Conservation (phyloP, 35 echinoderm and acorn worm species). For the Heliocidaris erythrogramma region DNA sequence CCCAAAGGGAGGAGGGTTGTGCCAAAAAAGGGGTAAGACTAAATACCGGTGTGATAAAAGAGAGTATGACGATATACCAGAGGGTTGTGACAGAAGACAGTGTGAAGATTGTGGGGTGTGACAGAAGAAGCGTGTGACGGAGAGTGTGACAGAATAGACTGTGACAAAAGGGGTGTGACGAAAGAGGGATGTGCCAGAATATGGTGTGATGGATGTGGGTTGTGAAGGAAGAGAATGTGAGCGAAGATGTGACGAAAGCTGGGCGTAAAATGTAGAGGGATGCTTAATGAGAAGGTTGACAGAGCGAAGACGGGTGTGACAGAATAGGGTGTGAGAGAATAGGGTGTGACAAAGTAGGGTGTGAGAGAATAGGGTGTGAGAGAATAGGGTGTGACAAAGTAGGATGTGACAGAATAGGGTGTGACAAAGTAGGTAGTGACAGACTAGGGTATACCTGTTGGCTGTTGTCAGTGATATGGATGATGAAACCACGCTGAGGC, state of each 20-base stretch:
- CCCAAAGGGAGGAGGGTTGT: too few relatives aligned
- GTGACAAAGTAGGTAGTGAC: not conserved
- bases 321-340: not conserved
- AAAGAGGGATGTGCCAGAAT: too few relatives aligned
- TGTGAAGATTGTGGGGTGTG: too few relatives aligned
- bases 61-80: too few relatives aligned
- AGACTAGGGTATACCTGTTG: conserved; percentile 36
- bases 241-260: not conserved
- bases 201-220: too few relatives aligned
- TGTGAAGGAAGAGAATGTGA: not conserved
- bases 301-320: not conserved
- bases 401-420: not conserved
- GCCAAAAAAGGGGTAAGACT: too few relatives aligned
- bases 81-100: too few relatives aligned
- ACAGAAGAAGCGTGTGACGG: too few relatives aligned
- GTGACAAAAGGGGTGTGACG: too few relatives aligned
- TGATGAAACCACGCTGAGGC: conserved; percentile 68
- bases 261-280: not conserved
- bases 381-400: not conserved
- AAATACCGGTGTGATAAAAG: too few relatives aligned
- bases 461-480: conserved; percentile 76
- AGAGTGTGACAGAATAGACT: too few relatives aligned
- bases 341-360: not conserved
- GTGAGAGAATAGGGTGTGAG: not conserved
- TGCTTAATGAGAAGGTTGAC: too few relatives aligned